Evolutionary conservation across 2,797 vertebrate species (phyloP).

Genomic region (Phoebastria nigripes): DNA sequence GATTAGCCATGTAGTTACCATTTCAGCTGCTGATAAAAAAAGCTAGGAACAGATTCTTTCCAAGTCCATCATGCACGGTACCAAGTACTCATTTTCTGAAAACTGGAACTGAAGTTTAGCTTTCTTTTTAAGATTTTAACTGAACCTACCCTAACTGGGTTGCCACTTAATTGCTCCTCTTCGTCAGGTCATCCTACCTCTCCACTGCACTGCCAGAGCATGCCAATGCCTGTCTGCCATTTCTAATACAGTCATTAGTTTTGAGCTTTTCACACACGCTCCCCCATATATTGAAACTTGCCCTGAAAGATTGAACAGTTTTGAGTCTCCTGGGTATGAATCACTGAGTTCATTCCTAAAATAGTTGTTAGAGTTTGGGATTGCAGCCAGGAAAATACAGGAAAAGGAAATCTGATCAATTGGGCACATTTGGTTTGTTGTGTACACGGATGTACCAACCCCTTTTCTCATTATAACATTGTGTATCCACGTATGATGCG

Average conservation of each 20-base stretch:
- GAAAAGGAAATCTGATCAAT: conserved; percentile 50
- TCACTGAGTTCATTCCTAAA: conserved; percentile 38
- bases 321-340: conserved; percentile 43
- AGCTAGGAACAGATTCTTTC: neutral
- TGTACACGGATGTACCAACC: neutral
- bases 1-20: conserved; percentile 28
- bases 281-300: neutral
- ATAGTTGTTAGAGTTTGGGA: conserved; percentile 13
- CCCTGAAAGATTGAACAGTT: neutral
- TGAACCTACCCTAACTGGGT: neutral
- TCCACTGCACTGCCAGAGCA: neutral
- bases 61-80: neutral
- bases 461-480: neutral
- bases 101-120: neutral
- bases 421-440: conserved; percentile 27
- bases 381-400: conserved; percentile 37
- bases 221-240: neutral
- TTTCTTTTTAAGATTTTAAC: neutral
- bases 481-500: neutral
- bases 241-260: neutral
- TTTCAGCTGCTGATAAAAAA: conserved; percentile 42
- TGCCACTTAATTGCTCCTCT: neutral
- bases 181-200: neutral
- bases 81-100: neutral
- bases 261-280: neutral